phyloP scores from a whole-genome alignment of 2,113 vertebrate genomes.

The Eolophus roseicapilla region DNA sequence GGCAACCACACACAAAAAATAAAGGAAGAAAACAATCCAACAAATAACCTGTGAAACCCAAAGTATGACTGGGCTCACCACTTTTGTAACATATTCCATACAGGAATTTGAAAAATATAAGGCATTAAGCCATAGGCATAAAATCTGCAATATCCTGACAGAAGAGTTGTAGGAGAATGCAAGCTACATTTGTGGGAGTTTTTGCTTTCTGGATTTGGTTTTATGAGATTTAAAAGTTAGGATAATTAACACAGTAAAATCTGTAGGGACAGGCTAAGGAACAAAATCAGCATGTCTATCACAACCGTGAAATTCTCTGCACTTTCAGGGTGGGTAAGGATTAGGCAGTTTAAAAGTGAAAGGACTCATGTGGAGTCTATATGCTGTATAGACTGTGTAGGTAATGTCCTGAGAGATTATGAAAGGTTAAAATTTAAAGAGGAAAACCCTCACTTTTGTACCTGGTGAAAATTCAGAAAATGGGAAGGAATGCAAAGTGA shows the following conservation, averaged over 20 bases:
- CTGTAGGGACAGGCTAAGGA: neutral
- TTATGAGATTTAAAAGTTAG: neutral
- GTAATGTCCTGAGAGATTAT: neutral
- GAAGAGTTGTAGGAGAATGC: neutral
- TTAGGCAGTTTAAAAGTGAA: neutral
- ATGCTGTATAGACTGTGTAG: neutral
- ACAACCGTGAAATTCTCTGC: neutral
- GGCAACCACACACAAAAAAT: neutral
- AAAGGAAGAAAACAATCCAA: neutral
- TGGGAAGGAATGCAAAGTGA: neutral
- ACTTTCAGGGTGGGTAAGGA: neutral
- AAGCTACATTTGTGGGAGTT: neutral
- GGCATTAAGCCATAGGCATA: neutral
- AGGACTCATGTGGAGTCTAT: neutral
- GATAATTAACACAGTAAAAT: neutral
- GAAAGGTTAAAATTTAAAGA: constrained; percentile 10
- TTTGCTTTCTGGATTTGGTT: neutral
- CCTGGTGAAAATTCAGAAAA: neutral
- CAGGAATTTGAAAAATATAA: neutral
- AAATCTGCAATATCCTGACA: neutral
- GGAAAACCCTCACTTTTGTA: neutral
- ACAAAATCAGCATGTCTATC: neutral
- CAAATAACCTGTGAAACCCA: neutral
- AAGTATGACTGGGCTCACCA: neutral
- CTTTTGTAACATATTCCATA: neutral